Conservation (phyloP, 2,797 vertebrate genomes). For the Typhlichthys subterraneus region DNA sequence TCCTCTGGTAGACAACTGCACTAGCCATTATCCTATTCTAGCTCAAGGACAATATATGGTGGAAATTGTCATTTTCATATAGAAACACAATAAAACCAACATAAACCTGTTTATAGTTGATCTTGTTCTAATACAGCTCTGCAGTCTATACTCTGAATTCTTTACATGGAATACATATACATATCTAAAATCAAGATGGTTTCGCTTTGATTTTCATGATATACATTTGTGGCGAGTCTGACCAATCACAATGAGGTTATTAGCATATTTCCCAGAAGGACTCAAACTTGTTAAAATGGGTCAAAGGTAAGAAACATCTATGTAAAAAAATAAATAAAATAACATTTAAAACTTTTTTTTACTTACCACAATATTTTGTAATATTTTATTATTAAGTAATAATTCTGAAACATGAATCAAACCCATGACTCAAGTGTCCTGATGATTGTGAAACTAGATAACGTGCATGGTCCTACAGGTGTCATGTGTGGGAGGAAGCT, state of each 20-base stretch:
- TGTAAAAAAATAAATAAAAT: not conserved
- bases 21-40: too few relatives aligned
- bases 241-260: not conserved
- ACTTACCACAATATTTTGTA: not conserved
- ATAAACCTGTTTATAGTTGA: too few relatives aligned
- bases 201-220: too few relatives aligned
- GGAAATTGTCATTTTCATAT: too few relatives aligned
- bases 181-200: too few relatives aligned
- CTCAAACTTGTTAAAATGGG: not conserved
- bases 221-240: too few relatives aligned
- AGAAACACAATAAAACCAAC: too few relatives aligned
- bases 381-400: not conserved
- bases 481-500: slow-evolving; percentile 65
- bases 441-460: not conserved
- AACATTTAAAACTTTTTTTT: not conserved
- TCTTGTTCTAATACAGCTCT: too few relatives aligned
- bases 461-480: not conserved
- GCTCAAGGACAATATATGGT: too few relatives aligned
- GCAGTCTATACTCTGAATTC: too few relatives aligned
- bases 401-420: not conserved
- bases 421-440: not conserved
- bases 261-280: slow-evolving; percentile 3
- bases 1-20: too few relatives aligned
- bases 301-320: not conserved
- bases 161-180: too few relatives aligned